Percentiles rank a stretch among this genome's conserved stretches.
Evolutionary conservation across 2,888 invertebrate genomes (phyloP).

Genomic region (Calameuta idolon): DNA sequence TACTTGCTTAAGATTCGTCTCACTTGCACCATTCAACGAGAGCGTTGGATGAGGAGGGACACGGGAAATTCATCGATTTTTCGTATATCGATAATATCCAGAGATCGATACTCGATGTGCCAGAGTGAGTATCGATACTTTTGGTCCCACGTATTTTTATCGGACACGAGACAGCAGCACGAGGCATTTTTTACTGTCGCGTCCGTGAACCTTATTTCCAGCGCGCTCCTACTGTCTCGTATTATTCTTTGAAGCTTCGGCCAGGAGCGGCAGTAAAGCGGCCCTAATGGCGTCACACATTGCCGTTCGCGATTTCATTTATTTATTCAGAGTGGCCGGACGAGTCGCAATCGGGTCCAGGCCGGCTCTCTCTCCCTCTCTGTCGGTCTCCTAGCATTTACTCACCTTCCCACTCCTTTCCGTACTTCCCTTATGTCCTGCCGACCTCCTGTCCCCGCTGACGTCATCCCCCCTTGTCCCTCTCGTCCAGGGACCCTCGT

Average conservation of each 20-base stretch:
- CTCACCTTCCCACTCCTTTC: conserved; percentile 28
- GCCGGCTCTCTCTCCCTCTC: conserved; percentile 13
- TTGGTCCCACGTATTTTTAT: no score
- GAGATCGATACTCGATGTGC: no score
- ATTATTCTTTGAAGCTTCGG: conserved; percentile 34
- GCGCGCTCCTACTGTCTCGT: conserved; percentile 5
- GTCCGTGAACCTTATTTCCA: not conserved
- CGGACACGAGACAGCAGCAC: no score
- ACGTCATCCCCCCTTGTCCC: no score
- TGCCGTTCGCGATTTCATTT: conserved; percentile 54
- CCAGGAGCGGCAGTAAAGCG: conserved; percentile 47
- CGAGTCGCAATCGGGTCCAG: not conserved
- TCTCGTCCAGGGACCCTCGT: conserved; percentile 50
- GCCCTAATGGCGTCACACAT: conserved; percentile 61
- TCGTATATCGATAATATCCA: no score
- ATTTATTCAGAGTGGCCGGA: conserved; percentile 53
- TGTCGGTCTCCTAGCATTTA: conserved; percentile 28
- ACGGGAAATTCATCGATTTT: no score
- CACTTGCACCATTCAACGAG: no score
- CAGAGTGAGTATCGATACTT: no score
- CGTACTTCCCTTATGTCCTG: conserved; percentile 34
- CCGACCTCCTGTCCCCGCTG: conserved; percentile 16
- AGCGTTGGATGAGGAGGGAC: no score
- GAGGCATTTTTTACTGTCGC: no score
- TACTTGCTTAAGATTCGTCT: no score